A percentile compares a stretch with the other conserved stretches of the same genome.
Evolutionary conservation across 1,140 invertebrate species (phyloP).

Genomic region (Palaemon carinicauda): DNA sequence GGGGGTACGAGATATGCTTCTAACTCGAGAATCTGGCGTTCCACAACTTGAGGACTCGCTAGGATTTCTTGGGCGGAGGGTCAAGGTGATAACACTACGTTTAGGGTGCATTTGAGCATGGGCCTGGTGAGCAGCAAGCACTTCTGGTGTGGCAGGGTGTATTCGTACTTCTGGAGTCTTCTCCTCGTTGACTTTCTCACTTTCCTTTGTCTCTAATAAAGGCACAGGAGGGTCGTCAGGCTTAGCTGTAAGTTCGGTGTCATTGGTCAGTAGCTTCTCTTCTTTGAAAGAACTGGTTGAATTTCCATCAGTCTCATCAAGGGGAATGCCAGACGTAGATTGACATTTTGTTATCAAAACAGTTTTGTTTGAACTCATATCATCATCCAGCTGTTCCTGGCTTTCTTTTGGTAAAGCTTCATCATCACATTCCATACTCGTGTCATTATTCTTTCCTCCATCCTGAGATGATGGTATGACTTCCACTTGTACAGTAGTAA

Average conservation of each 20-base stretch:
- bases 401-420: conserved; percentile 16
- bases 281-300: too few relatives aligned
- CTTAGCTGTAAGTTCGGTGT: neutral
- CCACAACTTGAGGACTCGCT: conserved; percentile 35
- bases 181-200: neutral
- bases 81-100: conserved; percentile 43
- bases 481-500: conserved; percentile 35
- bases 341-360: conserved; percentile 41
- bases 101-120: conserved; percentile 32
- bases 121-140: conserved; percentile 42
- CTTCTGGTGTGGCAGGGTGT: conserved; percentile 48
- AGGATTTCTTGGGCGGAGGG: conserved; percentile 41
- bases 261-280: neutral
- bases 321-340: neutral
- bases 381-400: too few relatives aligned
- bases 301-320: too few relatives aligned
- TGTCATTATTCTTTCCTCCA: neutral
- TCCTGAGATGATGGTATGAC: conserved; percentile 11
- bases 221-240: conserved; percentile 10
- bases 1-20: conserved; percentile 24
- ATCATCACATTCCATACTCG: conserved; percentile 40
- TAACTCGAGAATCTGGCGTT: neutral
- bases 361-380: neutral
- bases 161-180: conserved; percentile 45
- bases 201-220: conserved; percentile 9